These are phyloP conservation scores for Sebastes diploproa DNA, from an alignment of 2,797 vertebrate genomes.

Conservation along the genomic window DNA sequence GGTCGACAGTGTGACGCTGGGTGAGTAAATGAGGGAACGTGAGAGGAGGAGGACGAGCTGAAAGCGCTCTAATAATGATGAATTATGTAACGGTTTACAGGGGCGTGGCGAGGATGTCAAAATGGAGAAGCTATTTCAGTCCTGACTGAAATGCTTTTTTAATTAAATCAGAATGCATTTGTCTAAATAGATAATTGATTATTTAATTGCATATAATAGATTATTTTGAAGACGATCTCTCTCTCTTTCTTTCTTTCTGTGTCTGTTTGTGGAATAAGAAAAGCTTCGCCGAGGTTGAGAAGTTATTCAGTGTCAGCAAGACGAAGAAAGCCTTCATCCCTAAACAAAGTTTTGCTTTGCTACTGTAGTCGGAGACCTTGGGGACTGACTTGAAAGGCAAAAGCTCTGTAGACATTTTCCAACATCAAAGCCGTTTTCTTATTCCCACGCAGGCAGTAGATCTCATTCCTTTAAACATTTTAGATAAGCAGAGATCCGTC, in stretches of 20 bases:
- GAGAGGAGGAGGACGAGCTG: not conserved
- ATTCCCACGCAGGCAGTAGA: slow-evolving; percentile 65
- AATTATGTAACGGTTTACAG: slow-evolving; percentile 27
- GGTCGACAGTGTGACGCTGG: slow-evolving; percentile 93
- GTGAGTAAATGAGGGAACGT: slow-evolving; percentile 74
- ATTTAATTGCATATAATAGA: slow-evolving; percentile 14
- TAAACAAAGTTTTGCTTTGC: slow-evolving; percentile 55
- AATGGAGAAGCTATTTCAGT: slow-evolving; percentile 6
- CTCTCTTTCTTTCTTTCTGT: not conserved
- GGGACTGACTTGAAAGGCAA: slow-evolving; percentile 70
- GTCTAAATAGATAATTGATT: slow-evolving; percentile 16
- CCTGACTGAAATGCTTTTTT: slow-evolving; percentile 31
- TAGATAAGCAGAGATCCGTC: slow-evolving; percentile 65
- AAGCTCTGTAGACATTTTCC: slow-evolving; percentile 60
- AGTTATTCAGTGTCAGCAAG: slow-evolving; percentile 33
- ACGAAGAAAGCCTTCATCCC: slow-evolving; percentile 50
- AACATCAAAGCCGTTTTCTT: slow-evolving; percentile 69
- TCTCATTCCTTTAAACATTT: slow-evolving; percentile 70
- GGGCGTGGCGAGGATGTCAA: not conserved
- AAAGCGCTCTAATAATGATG: slow-evolving; percentile 9
- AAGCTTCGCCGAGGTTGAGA: not conserved
- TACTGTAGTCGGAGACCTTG: slow-evolving; percentile 55
- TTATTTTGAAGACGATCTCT: not conserved
- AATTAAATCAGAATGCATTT: slow-evolving; percentile 28
- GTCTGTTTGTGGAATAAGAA: slow-evolving; percentile 6